Base-by-base conservation (phyloP, 2,888 invertebrate species). In the Morpho achilles region DNA sequence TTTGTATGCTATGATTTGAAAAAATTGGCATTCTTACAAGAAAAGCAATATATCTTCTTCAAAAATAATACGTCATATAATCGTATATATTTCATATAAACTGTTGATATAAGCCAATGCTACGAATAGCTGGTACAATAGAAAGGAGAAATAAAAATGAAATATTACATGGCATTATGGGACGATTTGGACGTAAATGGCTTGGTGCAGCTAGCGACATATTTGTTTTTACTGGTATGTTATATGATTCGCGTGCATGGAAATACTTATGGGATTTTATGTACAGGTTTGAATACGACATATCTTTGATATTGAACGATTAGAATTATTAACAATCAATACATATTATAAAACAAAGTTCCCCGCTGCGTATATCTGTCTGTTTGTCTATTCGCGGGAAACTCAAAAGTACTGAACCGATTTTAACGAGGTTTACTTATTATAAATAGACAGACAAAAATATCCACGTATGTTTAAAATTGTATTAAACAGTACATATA, bases 121-220 rank as follows among this genome's bases (percentile, higher is more conserved):
- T 40, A 56, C 23, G 44, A 53, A 52, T 52, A 57, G 45, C 48
- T 46, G 40, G 49, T 48, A 61, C 57, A 61, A 59, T 59, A 49
- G 56, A 53, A 53, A 50, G 52, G 55, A 48, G 59, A 59, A 60
- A 61, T 61, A 52, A 54, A 58, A 60, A 60, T 63, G 60, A 63
- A 60, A 52, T 61, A 63, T 61, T 43, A 42, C 47, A 10, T 41
- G 51, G 50, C 32, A 56, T 60, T 61, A 60, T 56, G 52, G 59
- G 54, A 40, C 48, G 56, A 53, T 58, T 77, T 72, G 70, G 73
- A 74, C 68, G 69, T 69, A 75, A 78, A 78, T 76, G 72, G 71
- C 70, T 66, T 67, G 69, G 70, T 74, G 74, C 75, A 75, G 69
- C 68, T 72, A 73, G 75, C 71, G 71, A 58, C 50, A 56, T 53